Conservation (phyloP, 2,888 invertebrate genomes). For the Diloba caeruleocephala region DNA sequence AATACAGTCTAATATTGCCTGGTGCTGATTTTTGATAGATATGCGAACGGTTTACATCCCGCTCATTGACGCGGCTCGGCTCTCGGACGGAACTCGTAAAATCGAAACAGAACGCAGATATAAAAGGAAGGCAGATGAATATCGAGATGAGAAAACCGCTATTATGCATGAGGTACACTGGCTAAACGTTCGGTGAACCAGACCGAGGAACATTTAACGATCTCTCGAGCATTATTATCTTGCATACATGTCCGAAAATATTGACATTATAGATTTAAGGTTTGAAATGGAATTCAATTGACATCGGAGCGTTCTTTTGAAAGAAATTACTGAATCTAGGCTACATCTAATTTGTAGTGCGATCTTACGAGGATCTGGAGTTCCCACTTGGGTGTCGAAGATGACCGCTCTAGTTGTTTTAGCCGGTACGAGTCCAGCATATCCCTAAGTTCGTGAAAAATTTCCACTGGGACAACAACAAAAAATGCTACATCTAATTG, state of each 20-base stretch:
- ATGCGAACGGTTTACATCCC: constrained; percentile 63
- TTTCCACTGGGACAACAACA: too few relatives aligned
- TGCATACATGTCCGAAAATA: constrained; percentile 4
- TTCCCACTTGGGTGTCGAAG: too few relatives aligned
- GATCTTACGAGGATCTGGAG: too few relatives aligned
- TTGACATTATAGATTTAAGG: neutral
- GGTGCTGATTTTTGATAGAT: constrained; percentile 56
- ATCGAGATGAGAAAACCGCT: constrained; percentile 82
- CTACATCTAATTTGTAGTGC: too few relatives aligned
- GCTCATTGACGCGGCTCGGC: constrained; percentile 74
- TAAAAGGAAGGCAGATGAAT: constrained; percentile 83
- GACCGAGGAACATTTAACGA: constrained; percentile 37
- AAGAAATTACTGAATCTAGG: too few relatives aligned
- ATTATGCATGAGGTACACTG: constrained; percentile 72
- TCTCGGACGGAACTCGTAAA: constrained; percentile 80
- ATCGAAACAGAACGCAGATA: constrained; percentile 81
- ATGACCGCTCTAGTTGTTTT: too few relatives aligned
- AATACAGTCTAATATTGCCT: constrained; percentile 61
- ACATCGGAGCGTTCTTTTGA: too few relatives aligned
- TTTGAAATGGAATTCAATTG: neutral
- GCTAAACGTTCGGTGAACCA: constrained; percentile 40
- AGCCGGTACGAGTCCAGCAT: too few relatives aligned
- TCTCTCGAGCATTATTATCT: constrained; percentile 16
- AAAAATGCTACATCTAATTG: too few relatives aligned
- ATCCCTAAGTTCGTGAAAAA: too few relatives aligned